These are phyloP conservation scores for Megaceryle torquata DNA, from an alignment of 2,113 vertebrate genomes.

Conservation along the genomic window DNA sequence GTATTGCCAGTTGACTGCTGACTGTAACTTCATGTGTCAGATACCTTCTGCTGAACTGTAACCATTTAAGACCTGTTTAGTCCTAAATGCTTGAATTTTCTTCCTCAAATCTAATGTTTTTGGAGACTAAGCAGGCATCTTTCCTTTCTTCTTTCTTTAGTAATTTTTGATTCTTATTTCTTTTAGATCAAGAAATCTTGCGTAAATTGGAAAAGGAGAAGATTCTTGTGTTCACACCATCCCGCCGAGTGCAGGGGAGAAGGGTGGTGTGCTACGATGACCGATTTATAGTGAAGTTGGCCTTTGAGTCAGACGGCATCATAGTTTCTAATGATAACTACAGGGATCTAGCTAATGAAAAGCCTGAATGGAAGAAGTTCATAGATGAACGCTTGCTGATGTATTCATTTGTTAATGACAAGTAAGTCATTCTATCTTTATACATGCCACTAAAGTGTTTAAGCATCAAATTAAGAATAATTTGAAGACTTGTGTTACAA, in stretches of 20 bases:
- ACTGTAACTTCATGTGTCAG: background rate
- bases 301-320: constrained; percentile 94
- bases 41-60: background rate
- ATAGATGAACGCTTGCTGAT: constrained; percentile 95
- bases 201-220: constrained; percentile 95
- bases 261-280: constrained; percentile 97
- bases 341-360: constrained; percentile 94
- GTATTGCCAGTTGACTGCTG: background rate
- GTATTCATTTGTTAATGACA: constrained; percentile 99
- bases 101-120: background rate
- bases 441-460: background rate
- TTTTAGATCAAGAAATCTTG: constrained; percentile 92
- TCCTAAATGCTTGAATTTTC: background rate
- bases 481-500: background rate
- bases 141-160: background rate
- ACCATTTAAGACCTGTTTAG: background rate
- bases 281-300: constrained; percentile 95
- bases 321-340: constrained; percentile 99
- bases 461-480: background rate
- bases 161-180: background rate
- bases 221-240: constrained; percentile 94
- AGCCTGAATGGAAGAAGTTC: constrained; percentile 98
- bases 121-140: background rate
- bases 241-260: constrained; percentile 91
- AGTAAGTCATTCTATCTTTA: constrained; percentile 76